Percentiles rank a stretch among this genome's conserved stretches.
Conservation (phyloP, 2,113 vertebrate species). For the Epinephelus lanceolatus region DNA sequence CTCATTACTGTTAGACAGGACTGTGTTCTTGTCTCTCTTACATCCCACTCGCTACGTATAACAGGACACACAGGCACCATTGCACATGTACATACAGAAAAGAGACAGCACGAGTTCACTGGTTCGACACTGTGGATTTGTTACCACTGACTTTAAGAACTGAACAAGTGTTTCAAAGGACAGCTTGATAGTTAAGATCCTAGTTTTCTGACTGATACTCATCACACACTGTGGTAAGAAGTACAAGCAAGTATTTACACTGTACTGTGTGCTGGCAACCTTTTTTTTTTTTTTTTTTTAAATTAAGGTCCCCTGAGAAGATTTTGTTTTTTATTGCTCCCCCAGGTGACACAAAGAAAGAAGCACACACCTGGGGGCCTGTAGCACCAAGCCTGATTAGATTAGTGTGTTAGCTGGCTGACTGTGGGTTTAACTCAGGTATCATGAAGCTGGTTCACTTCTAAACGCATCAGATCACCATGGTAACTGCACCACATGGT, state of each 20-base stretch:
- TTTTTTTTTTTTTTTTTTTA: neutral
- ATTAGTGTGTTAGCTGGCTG: neutral
- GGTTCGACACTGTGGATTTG: neutral
- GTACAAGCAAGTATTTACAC: neutral
- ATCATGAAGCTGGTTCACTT: too few relatives aligned
- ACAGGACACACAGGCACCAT: constrained; percentile 6
- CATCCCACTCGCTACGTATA: neutral
- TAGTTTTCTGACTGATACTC: neutral
- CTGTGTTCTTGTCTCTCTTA: neutral
- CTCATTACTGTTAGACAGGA: neutral
- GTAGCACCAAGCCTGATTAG: neutral
- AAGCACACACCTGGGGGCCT: neutral
- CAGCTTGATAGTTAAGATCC: too few relatives aligned
- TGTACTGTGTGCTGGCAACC: neutral
- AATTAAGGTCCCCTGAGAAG: constrained; percentile 29
- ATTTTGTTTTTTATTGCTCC: constrained; percentile 10
- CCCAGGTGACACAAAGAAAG: neutral
- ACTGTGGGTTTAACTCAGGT: neutral
- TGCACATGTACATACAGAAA: neutral
- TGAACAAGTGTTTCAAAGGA: neutral
- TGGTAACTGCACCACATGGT: too few relatives aligned
- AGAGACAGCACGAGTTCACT: neutral
- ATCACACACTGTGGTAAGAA: neutral
- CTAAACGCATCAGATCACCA: too few relatives aligned
- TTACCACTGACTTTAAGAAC: neutral